Conservation (phyloP, 2,797 vertebrate genomes). For the Melanotaenia boesemani region DNA sequence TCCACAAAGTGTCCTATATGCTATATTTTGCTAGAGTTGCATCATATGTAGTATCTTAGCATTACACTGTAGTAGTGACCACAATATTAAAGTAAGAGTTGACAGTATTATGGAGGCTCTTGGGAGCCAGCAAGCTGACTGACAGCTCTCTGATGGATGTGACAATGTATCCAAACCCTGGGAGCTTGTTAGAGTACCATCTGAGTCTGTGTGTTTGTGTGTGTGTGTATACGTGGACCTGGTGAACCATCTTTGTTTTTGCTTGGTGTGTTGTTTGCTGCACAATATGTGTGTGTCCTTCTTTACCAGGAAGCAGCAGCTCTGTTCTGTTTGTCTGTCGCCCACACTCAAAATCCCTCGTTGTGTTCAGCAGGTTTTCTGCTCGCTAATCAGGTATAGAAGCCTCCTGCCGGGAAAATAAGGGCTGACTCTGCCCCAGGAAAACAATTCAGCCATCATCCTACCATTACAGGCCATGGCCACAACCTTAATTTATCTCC, state of each 20-base stretch:
- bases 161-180: slow-evolving; percentile 38
- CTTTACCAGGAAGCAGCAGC: slow-evolving; percentile 45
- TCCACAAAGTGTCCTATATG: not conserved
- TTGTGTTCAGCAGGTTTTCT: slow-evolving; percentile 59
- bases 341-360: slow-evolving; percentile 38
- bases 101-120: slow-evolving; percentile 34
- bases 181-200: slow-evolving; percentile 48
- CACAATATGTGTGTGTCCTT: slow-evolving; percentile 36
- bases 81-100: slow-evolving; percentile 1
- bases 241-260: slow-evolving; percentile 15
- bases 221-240: not conserved
- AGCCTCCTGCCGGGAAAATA: slow-evolving; percentile 67
- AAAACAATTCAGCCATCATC: slow-evolving; percentile 74
- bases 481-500: slow-evolving; percentile 71
- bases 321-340: slow-evolving; percentile 45
- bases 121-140: slow-evolving; percentile 2
- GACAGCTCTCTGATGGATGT: slow-evolving; percentile 32
- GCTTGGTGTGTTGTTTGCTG: slow-evolving; percentile 16
- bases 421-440: slow-evolving; percentile 57
- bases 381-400: slow-evolving; percentile 73
- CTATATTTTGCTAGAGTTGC: slow-evolving; percentile 1
- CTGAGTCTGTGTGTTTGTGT: not conserved
- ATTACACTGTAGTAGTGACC: slow-evolving; percentile 4
- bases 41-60: not conserved
- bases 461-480: slow-evolving; percentile 52